Evolutionary conservation across 2,113 vertebrate species (phyloP).

Genomic region (Chamaetylas fuelleborni): DNA sequence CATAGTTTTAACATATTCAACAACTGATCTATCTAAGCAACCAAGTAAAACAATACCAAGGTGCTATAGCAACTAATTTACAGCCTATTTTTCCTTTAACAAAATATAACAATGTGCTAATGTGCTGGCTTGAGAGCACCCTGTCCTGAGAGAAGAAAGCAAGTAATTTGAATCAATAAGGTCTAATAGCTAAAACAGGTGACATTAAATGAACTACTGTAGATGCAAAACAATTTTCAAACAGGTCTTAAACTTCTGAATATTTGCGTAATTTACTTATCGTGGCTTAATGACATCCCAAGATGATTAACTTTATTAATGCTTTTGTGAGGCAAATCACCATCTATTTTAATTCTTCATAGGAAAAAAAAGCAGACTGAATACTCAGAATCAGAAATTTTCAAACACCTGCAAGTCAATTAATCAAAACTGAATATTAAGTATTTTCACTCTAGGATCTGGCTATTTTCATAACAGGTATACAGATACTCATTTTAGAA

Average conservation of each 20-base stretch:
- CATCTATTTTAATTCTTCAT: background rate
- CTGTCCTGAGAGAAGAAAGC: background rate
- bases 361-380: background rate
- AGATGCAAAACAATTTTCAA: background rate
- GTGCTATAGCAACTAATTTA: background rate
- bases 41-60: background rate
- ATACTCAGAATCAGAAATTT: background rate
- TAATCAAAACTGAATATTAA: background rate
- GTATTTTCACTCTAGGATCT: background rate
- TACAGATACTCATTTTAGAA: background rate
- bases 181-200: background rate
- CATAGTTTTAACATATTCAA: background rate
- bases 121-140: background rate
- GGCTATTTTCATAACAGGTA: background rate
- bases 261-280: background rate
- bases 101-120: background rate
- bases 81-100: background rate
- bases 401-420: background rate
- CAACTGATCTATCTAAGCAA: background rate
- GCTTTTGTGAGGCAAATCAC: background rate
- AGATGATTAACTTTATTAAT: background rate
- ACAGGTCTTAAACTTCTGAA: background rate
- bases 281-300: rapidly evolving
- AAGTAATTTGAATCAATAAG: background rate
- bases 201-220: background rate